Conservation (phyloP, 2,113 vertebrate genomes). For the Siniperca knerii region DNA sequence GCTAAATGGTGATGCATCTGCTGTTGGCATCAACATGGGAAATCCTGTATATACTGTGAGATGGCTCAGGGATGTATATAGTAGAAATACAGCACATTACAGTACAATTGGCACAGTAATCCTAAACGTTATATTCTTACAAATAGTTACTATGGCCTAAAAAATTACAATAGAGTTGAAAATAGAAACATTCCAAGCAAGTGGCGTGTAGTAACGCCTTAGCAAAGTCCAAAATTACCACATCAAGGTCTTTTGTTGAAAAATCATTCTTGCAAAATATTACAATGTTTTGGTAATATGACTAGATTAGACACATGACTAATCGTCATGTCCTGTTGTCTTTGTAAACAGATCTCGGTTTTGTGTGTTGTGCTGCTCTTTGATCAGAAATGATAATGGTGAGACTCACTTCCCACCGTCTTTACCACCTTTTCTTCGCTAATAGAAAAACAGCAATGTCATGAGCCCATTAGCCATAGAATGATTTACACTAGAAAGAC, state of each 20-base stretch:
- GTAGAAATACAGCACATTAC: neutral
- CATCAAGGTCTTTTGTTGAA: neutral
- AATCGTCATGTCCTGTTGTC: constrained; percentile 34
- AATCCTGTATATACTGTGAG: constrained; percentile 27
- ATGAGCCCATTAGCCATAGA: constrained; percentile 47
- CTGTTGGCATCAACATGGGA: constrained; percentile 41
- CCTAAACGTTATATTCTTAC: neutral
- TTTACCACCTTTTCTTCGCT: constrained; percentile 24
- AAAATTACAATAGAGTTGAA: neutral
- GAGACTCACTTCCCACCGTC: neutral
- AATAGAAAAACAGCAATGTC: constrained; percentile 67
- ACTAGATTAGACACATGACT: constrained; percentile 1
- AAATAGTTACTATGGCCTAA: neutral
- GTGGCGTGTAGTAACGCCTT: neutral
- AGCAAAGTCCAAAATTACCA: neutral
- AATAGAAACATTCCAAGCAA: neutral
- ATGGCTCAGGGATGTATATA: neutral
- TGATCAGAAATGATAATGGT: constrained; percentile 37
- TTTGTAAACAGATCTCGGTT: constrained; percentile 30
- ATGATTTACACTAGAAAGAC: constrained; percentile 49
- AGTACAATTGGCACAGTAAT: neutral
- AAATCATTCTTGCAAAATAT: neutral
- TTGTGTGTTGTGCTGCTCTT: constrained; percentile 17
- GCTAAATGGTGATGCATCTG: constrained; percentile 10
- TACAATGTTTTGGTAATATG: neutral